Evolutionary conservation across 2,113 vertebrate genomes (phyloP).

Genomic region (Perca fluviatilis): DNA sequence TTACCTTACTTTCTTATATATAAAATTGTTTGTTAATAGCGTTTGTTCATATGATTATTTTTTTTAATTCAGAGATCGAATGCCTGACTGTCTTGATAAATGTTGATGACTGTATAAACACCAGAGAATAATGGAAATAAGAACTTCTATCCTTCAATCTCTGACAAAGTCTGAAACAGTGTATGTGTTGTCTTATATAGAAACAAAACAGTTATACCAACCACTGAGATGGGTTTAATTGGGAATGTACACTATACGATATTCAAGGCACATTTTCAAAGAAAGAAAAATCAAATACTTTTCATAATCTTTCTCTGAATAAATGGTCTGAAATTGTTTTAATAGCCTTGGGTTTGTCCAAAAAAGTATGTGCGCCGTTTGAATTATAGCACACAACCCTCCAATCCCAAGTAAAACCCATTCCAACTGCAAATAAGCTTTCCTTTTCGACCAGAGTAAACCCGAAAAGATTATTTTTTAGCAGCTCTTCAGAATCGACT

Average conservation of each 20-base stretch:
- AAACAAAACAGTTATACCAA: neutral
- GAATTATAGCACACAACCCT: constrained; percentile 6
- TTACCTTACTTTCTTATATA: neutral
- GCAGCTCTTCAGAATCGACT: constrained; percentile 28
- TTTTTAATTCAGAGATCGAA: too few relatives aligned
- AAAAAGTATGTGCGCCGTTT: neutral
- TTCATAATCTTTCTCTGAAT: constrained; percentile 17
- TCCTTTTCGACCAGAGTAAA: constrained; percentile 17
- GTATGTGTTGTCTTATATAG: neutral
- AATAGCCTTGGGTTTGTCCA: constrained; percentile 35
- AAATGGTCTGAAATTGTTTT: constrained; percentile 35
- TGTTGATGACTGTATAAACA: neutral
- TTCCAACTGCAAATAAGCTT: neutral
- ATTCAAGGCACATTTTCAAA: constrained; percentile 14
- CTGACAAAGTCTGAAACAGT: neutral
- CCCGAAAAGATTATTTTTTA: constrained; percentile 32
- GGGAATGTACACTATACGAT: neutral
- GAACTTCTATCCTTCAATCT: neutral
- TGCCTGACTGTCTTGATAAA: too few relatives aligned
- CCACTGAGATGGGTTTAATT: neutral
- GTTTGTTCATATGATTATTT: neutral
- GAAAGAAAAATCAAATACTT: constrained; percentile 9
- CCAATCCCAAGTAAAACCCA: constrained; percentile 12
- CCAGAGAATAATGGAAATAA: neutral
- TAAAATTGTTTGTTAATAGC: too few relatives aligned